These are phyloP conservation scores for Megastigmus dorsalis DNA, from an alignment of 2,888 invertebrate genomes.

Conservation along the genomic window DNA sequence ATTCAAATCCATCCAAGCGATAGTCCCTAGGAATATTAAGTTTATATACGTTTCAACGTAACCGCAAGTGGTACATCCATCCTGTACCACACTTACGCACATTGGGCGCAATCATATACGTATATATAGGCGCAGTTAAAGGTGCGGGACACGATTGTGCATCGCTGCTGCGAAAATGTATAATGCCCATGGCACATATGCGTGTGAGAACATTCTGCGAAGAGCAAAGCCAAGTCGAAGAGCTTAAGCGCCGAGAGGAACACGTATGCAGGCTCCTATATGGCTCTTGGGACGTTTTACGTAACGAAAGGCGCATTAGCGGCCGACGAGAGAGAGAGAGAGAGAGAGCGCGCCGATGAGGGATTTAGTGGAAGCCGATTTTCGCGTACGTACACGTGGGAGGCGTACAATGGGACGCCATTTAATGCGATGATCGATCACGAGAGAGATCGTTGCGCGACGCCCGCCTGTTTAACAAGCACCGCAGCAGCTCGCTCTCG, in stretches of 20 bases:
- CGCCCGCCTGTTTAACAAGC: background rate
- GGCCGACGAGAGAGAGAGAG: background rate
- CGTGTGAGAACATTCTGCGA: conserved; percentile 11
- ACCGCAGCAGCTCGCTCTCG: no score
- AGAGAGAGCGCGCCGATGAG: conserved; percentile 8
- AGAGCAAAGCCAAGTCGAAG: no score
- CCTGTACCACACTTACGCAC: background rate
- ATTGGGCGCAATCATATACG: no score
- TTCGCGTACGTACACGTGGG: background rate
- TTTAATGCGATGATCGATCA: conserved; percentile 44
- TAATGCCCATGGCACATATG: background rate
- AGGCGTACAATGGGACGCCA: conserved; percentile 25
- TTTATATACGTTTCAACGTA: background rate
- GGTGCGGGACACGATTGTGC: background rate
- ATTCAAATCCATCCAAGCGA: conserved; percentile 20
- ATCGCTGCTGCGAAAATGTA: background rate
- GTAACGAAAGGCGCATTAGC: conserved; percentile 7
- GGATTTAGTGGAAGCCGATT: conserved; percentile 23
- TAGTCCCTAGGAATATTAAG: conserved; percentile 14
- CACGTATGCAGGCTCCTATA: background rate
- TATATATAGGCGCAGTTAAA: background rate
- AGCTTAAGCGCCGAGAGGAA: background rate
- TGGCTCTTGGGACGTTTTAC: background rate
- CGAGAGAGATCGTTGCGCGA: background rate
- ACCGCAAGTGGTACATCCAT: background rate